Conservation (phyloP, 2,888 invertebrate genomes). For the Harpagoxenus sublaevis region DNA sequence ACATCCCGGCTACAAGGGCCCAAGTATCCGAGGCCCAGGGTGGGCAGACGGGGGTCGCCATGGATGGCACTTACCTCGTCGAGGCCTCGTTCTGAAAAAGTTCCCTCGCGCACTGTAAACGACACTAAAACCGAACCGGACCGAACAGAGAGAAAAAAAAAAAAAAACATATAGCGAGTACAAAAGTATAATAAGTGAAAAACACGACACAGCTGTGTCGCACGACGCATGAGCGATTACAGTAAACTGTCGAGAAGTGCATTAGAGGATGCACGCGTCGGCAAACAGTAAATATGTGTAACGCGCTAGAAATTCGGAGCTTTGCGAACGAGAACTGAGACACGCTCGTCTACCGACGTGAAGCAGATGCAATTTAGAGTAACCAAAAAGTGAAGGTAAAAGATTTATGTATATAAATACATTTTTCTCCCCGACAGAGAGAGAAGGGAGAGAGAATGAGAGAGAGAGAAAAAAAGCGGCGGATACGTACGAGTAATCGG, state of each 20-base stretch:
- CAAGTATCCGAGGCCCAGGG: slow-evolving; percentile 88
- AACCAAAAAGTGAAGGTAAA: slow-evolving; percentile 36
- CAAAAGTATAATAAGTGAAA: slow-evolving; percentile 8
- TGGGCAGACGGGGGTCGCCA: slow-evolving; percentile 93
- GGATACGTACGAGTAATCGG: slow-evolving; percentile 11
- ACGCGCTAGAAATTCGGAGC: slow-evolving; percentile 40
- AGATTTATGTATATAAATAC: slow-evolving; percentile 44
- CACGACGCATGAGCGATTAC: slow-evolving; percentile 13
- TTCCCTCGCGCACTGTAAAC: slow-evolving; percentile 61
- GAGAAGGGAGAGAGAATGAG: slow-evolving; percentile 17
- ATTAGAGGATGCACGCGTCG: slow-evolving; percentile 34
- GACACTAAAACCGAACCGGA: slow-evolving; percentile 62
- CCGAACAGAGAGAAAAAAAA: slow-evolving; percentile 40
- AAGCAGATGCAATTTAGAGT: slow-evolving; percentile 45
- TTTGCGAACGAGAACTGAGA: slow-evolving; percentile 36
- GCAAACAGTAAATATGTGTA: slow-evolving; percentile 36
- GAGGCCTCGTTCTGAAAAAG: slow-evolving; percentile 92
- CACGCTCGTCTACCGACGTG: slow-evolving; percentile 26
- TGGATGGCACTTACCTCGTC: slow-evolving; percentile 95
- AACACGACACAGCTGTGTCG: slow-evolving; percentile 7
- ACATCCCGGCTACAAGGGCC: slow-evolving; percentile 94
- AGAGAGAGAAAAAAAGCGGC: slow-evolving; percentile 13
- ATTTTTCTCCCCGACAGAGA: neutral
- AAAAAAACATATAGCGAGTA: slow-evolving; percentile 26
- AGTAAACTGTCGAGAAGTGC: slow-evolving; percentile 23